Conservation (phyloP, 2,113 vertebrate species). For the Sander vitreus region DNA sequence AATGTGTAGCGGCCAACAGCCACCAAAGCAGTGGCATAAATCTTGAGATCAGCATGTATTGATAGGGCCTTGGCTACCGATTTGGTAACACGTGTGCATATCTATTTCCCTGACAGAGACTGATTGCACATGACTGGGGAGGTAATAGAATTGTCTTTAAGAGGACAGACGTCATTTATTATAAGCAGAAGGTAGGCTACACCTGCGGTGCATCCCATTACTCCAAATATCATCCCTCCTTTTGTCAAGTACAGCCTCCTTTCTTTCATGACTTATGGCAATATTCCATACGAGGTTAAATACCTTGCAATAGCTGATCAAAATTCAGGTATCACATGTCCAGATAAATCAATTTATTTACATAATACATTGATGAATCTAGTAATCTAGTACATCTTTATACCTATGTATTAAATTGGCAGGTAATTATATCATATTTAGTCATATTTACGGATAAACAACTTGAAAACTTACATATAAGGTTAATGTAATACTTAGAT, state of each 20-base stretch:
- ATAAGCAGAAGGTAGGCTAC: constrained; percentile 78
- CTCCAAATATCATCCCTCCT: constrained; percentile 74
- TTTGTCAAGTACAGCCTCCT: constrained; percentile 66
- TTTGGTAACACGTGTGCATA: constrained; percentile 84
- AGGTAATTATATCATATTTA: background rate
- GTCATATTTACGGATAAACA: background rate
- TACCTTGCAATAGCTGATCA: constrained; percentile 15
- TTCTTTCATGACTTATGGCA: constrained; percentile 49
- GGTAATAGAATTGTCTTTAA: constrained; percentile 89
- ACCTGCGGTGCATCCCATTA: constrained; percentile 78
- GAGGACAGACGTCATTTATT: constrained; percentile 83
- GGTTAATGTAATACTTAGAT: background rate
- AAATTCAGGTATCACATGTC: constrained; percentile 7
- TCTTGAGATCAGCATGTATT: constrained; percentile 82
- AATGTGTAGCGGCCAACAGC: constrained; percentile 65
- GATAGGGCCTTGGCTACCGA: constrained; percentile 83
- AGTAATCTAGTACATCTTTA: background rate
- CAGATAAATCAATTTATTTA: constrained; percentile 1
- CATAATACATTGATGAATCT: background rate
- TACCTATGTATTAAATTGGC: background rate
- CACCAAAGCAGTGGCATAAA: constrained; percentile 78
- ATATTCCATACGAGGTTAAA: constrained; percentile 34
- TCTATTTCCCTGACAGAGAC: constrained; percentile 86
- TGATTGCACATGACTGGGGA: constrained; percentile 82
- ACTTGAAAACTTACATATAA: background rate